Conservation (phyloP, 2,888 invertebrate genomes). For the Lasius fuliginosus region DNA sequence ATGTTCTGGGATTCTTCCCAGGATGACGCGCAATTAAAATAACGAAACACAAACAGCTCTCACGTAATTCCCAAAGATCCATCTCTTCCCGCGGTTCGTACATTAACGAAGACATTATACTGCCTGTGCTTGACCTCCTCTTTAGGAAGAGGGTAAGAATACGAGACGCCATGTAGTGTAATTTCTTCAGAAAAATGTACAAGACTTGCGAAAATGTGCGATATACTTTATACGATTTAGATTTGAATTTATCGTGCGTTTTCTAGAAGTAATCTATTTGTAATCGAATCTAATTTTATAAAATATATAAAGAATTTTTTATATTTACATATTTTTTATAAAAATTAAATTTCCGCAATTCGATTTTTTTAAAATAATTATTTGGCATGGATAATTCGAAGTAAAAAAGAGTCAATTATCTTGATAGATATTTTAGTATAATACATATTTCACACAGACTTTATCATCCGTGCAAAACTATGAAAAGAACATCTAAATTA, state of each 20-base stretch:
- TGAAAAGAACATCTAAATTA: neutral
- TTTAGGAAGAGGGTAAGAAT: constrained; percentile 9
- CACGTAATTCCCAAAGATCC: constrained; percentile 65
- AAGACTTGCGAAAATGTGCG: neutral
- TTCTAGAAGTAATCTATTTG: neutral
- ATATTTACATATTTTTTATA: neutral
- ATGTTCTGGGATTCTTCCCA: constrained; percentile 77
- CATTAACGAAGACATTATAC: constrained; percentile 54
- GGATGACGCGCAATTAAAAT: constrained; percentile 70
- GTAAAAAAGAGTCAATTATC: neutral
- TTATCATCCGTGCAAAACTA: neutral
- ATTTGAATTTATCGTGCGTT: neutral
- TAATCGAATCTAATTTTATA: constrained; percentile 19
- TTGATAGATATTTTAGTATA: neutral
- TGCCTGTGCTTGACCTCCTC: constrained; percentile 34
- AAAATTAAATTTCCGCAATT: neutral
- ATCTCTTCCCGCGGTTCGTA: constrained; percentile 58
- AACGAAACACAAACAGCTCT: constrained; percentile 64
- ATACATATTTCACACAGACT: neutral
- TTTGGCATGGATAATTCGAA: neutral
- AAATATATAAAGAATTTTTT: constrained; percentile 6
- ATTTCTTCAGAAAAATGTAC: neutral
- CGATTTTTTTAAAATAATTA: neutral
- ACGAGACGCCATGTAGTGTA: neutral
- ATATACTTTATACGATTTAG: constrained; percentile 16